A percentile compares a stretch with the other conserved stretches of the same genome.
Evolutionary conservation across 2,888 invertebrate species (phyloP).

Genomic region (Drosophila multiciliata): DNA sequence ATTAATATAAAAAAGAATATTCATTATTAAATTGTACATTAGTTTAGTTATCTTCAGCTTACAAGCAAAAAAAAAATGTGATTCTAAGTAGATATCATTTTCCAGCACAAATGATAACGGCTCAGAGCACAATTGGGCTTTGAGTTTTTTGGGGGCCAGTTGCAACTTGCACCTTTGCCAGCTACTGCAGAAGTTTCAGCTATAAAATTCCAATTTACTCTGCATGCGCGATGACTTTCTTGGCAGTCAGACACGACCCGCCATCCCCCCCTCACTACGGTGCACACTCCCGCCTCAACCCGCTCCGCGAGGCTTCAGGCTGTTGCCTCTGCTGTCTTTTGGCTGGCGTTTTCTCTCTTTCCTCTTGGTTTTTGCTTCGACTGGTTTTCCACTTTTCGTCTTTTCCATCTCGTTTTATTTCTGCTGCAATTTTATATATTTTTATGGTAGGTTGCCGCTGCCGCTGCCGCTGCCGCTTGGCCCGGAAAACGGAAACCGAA

Average conservation of each 20-base stretch:
- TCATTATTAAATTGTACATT: background rate
- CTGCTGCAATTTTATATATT: constrained; percentile 76
- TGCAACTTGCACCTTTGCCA: constrained; percentile 67
- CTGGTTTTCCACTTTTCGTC: constrained; percentile 38
- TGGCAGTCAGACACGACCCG: constrained; percentile 70
- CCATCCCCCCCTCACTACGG: constrained; percentile 4
- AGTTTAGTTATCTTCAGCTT: background rate
- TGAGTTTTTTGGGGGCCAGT: constrained; percentile 18
- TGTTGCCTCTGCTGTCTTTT: constrained; percentile 48
- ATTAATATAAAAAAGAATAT: background rate
- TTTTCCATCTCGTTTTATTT: constrained; percentile 42
- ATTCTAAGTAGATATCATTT: constrained; percentile 14
- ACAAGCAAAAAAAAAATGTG: background rate
- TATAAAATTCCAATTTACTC: constrained; percentile 78
- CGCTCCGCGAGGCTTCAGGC: constrained; percentile 36
- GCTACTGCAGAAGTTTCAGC: constrained; percentile 60
- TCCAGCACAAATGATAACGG: constrained; percentile 23
- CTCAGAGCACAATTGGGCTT: constrained; percentile 18
- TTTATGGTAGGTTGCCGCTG: constrained; percentile 71
- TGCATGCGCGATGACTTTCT: constrained; percentile 73
- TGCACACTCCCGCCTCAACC: background rate
- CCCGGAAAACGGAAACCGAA: constrained; percentile 80
- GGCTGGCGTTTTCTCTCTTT: constrained; percentile 50
- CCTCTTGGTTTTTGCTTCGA: constrained; percentile 23
- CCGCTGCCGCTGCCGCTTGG: constrained; percentile 65